These are phyloP conservation scores for Trichogramma dendrolimi DNA, from an alignment of 2,888 invertebrate species.

Conservation along the genomic window DNA sequence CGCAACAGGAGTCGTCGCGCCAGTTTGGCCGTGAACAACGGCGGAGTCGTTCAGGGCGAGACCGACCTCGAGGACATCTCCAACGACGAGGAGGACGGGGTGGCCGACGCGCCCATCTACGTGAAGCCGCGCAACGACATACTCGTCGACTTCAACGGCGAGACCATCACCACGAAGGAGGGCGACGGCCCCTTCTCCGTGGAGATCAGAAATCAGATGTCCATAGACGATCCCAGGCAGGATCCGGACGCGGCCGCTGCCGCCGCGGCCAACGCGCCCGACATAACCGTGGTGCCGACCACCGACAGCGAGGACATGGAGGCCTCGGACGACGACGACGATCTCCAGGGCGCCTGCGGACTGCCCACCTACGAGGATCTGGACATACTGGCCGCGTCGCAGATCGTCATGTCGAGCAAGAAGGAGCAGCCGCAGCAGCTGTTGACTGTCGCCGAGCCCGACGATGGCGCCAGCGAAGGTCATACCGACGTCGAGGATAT, in stretches of 20 bases:
- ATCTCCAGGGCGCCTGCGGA: slow-evolving; percentile 38
- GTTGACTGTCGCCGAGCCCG: slow-evolving; percentile 14
- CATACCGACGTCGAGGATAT: slow-evolving; percentile 49
- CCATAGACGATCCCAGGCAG: slow-evolving; percentile 27
- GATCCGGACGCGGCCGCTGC: neutral
- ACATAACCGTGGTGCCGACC: slow-evolving; percentile 36
- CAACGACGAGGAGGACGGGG: slow-evolving; percentile 41
- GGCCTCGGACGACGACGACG: slow-evolving; percentile 45
- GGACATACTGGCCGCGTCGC: slow-evolving; percentile 41
- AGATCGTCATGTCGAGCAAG: slow-evolving; percentile 45
- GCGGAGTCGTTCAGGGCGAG: slow-evolving; percentile 38
- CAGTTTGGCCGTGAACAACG: slow-evolving; percentile 29
- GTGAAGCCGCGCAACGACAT: slow-evolving; percentile 40
- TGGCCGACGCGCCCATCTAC: slow-evolving; percentile 33
- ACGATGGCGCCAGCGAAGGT: slow-evolving; percentile 39
- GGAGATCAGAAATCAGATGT: slow-evolving; percentile 47
- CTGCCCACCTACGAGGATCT: slow-evolving; percentile 37
- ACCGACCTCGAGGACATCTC: slow-evolving; percentile 48
- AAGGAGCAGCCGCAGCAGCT: slow-evolving; percentile 35
- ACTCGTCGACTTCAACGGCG: slow-evolving; percentile 42
- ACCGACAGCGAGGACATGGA: slow-evolving; percentile 49
- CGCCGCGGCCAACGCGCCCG: slow-evolving; percentile 22
- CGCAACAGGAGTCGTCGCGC: slow-evolving; percentile 8
- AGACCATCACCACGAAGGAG: slow-evolving; percentile 48
- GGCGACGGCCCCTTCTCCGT: slow-evolving; percentile 49